Evolutionary conservation across 2,797 vertebrate genomes (phyloP).

Genomic region (Malurus splendens): DNA sequence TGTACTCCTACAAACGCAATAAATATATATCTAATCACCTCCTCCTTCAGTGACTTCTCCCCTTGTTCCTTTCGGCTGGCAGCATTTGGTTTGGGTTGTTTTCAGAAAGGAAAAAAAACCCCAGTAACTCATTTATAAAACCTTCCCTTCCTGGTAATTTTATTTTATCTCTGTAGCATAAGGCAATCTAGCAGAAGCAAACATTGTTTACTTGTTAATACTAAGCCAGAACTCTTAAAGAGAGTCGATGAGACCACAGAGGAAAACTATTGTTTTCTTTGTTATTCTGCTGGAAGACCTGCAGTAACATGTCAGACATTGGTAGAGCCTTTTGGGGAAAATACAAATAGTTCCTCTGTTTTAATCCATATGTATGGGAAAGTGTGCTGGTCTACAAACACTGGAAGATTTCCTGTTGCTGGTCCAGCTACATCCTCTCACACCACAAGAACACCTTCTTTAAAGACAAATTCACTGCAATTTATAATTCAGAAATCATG

Average conservation of each 20-base stretch:
- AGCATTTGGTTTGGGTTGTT: slow-evolving; percentile 21
- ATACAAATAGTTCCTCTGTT: slow-evolving; percentile 16
- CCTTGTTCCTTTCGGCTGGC: neutral
- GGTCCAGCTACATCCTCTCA: neutral
- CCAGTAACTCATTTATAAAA: slow-evolving; percentile 30
- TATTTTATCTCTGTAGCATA: slow-evolving; percentile 27
- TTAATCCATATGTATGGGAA: slow-evolving; percentile 34
- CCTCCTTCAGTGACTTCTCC: slow-evolving; percentile 21
- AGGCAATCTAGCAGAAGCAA: slow-evolving; percentile 14
- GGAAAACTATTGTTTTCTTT: slow-evolving; percentile 28
- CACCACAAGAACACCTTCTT: neutral
- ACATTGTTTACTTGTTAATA: slow-evolving; percentile 42
- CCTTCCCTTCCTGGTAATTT: slow-evolving; percentile 27
- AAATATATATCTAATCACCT: slow-evolving; percentile 44
- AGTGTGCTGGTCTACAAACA: neutral
- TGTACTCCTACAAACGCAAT: slow-evolving; percentile 58
- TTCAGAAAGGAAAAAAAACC: neutral
- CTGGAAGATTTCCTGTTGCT: neutral
- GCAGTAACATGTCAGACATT: neutral
- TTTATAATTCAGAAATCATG: neutral
- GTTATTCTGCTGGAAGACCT: slow-evolving; percentile 33
- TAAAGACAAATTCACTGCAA: neutral
- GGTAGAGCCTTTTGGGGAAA: slow-evolving; percentile 15
- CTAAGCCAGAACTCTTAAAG: slow-evolving; percentile 16
- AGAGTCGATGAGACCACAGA: slow-evolving; percentile 22